Conservation (phyloP, 2,797 vertebrate genomes). For the Acipenser ruthenus region DNA sequence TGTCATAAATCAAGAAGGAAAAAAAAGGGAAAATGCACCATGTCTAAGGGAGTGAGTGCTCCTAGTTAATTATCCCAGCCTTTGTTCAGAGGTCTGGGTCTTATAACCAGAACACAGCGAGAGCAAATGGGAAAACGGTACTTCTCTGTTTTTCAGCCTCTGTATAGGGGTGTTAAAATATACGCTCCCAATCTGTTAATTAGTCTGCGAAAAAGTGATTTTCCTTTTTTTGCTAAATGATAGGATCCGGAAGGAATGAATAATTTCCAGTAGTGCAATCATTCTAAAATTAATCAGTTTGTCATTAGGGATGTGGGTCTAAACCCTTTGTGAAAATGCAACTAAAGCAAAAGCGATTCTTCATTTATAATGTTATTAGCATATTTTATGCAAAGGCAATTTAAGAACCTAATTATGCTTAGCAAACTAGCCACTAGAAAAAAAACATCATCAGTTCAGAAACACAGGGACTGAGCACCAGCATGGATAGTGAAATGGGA, state of each 20-base stretch:
- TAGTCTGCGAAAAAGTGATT: conserved; percentile 30
- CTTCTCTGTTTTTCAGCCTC: conserved; percentile 36
- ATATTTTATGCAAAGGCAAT: conserved; percentile 43
- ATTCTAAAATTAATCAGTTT: conserved; percentile 49
- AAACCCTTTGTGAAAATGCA: conserved; percentile 31
- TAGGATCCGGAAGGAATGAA: conserved; percentile 49
- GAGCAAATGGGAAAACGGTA: conserved; percentile 64
- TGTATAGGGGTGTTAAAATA: conserved; percentile 40
- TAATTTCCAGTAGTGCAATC: conserved; percentile 45
- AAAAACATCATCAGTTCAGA: conserved; percentile 28
- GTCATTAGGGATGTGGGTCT: conserved; percentile 38
- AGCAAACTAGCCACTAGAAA: conserved; percentile 49
- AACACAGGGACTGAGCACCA: background rate
- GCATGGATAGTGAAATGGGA: no score
- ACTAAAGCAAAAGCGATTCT: conserved; percentile 31
- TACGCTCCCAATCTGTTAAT: conserved; percentile 48
- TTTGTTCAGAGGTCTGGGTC: conserved; percentile 56
- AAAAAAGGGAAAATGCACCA: conserved; percentile 31
- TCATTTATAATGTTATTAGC: conserved; percentile 41
- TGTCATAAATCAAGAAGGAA: conserved; percentile 44
- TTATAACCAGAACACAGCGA: conserved; percentile 70
- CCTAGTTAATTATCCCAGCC: conserved; percentile 65
- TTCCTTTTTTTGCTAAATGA: conserved; percentile 28
- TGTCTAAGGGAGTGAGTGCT: conserved; percentile 44
- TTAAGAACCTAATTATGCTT: conserved; percentile 36